Base-by-base conservation (phyloP, 2,113 vertebrate genomes). In the Nipponia nippon region DNA sequence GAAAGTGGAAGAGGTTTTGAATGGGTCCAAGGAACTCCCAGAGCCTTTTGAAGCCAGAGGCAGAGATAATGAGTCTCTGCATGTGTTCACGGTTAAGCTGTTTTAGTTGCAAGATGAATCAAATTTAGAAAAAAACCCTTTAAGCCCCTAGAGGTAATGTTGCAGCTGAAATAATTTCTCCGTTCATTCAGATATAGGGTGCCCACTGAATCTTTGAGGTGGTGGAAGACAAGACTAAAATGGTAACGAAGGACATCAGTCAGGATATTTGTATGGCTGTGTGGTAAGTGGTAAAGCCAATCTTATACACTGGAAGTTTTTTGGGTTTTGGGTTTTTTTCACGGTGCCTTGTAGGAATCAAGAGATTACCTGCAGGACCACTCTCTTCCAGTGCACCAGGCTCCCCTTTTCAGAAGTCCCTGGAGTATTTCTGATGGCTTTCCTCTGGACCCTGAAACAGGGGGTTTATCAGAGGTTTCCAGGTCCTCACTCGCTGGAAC, bases 1-100 rank as follows among this genome's bases (percentile, higher is more conserved):
- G 27, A 95, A 91, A 93, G 85, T 32, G 34, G 87, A 71, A 91
- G 46, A 82, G 52, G 61, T 91, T 95, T 95, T 87, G 55, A 79
- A 78, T 17, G 23, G 65, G 71, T 85, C 47, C 61, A 56, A 49
- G 61, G 52, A 91, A 79, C 49, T 75, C 38, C 32, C 78, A 67
- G 87, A 75, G 78, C 62, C 46, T 87, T 96, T 83, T 88, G 87
- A 93, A 90, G 78, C 70, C 78, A 79, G 65, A 70, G n/a, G 25
- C 59, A 87, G 84, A 89, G 78, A 93, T 82, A 91, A 91, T 69
- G 73, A 94, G 56, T 56, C 62, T 85, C 87, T 79, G 66, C 62
- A 21, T 91, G 82, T 72, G 44, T 69, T 87, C 75, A 40, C 20
- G 49, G 77, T 77, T 82, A 83, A 85, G 36, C 44, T 79, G 56